These are phyloP conservation scores for Hydrotaea diabolus DNA, from an alignment of 2,888 invertebrate species.

Conservation along the genomic window DNA sequence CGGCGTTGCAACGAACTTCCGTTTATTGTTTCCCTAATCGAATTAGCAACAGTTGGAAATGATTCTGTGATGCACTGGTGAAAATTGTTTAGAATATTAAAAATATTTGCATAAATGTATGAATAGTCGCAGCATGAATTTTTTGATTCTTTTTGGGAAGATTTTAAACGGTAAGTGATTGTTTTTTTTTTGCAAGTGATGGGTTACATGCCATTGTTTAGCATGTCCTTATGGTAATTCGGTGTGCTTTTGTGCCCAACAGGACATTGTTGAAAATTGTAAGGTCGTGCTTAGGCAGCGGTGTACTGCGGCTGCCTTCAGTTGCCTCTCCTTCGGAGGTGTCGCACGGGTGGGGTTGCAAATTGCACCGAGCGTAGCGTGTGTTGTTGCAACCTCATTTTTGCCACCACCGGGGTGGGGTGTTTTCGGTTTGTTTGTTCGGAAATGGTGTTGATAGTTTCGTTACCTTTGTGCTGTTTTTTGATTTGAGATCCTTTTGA, in stretches of 20 bases:
- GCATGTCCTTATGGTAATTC: slow-evolving; percentile 12
- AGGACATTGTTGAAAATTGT: slow-evolving; percentile 21
- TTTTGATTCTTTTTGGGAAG: too few relatives aligned
- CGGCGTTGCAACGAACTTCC: background rate
- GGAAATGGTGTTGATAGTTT: too few relatives aligned
- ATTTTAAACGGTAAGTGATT: background rate
- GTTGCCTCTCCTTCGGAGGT: background rate
- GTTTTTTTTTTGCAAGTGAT: background rate
- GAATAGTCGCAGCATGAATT: background rate
- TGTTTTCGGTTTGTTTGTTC: background rate
- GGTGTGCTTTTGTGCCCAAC: background rate
- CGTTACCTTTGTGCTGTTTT: background rate
- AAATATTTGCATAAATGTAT: slow-evolving; percentile 17
- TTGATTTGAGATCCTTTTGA: background rate
- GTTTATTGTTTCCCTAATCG: slow-evolving; percentile 73
- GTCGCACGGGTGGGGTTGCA: background rate
- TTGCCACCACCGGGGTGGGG: background rate
- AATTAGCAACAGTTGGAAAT: slow-evolving; percentile 77
- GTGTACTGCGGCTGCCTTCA: slow-evolving; percentile 28
- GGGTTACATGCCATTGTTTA: background rate
- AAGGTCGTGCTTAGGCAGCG: background rate
- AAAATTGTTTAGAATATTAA: slow-evolving; percentile 30
- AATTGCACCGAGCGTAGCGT: background rate
- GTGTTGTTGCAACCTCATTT: background rate
- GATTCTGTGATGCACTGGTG: slow-evolving; percentile 9